These are phyloP conservation scores for Aplysina aerophoba DNA, from an alignment of 37 sponge, comb jelly and placozoan genomes.

Conservation along the genomic window DNA sequence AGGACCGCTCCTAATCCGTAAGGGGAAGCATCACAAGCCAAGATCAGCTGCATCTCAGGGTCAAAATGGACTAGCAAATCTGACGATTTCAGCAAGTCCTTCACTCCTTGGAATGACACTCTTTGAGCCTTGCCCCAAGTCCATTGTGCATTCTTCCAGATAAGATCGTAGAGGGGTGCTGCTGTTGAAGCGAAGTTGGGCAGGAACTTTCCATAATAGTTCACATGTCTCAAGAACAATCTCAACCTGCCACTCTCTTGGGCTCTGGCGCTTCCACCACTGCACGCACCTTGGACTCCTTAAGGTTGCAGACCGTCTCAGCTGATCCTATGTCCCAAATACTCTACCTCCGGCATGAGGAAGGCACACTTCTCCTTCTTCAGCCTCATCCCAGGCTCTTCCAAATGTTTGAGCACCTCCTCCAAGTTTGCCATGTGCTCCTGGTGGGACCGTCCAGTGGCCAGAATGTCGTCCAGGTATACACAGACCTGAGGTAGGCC, in stretches of 20 bases:
- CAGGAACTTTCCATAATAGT: constrained; percentile 34
- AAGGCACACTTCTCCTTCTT: background rate
- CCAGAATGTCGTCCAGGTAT: background rate
- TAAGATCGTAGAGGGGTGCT: constrained; percentile 7
- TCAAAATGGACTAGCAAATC: constrained; percentile 21
- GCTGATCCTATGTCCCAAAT: background rate
- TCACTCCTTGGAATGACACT: background rate
- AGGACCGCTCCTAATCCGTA: constrained; percentile 39
- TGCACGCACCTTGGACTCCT: background rate
- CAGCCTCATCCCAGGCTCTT: background rate
- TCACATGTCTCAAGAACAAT: background rate
- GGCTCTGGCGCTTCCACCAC: constrained; percentile 11
- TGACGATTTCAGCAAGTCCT: background rate
- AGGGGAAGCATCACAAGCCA: constrained; percentile 29
- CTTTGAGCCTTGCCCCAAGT: background rate
- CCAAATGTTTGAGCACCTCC: background rate
- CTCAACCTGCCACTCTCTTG: background rate
- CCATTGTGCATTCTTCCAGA: background rate
- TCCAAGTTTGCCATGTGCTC: no score
- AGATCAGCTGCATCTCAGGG: background rate
- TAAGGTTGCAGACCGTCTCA: constrained; percentile 8
- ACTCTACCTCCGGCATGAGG: background rate
- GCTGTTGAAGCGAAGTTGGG: background rate
- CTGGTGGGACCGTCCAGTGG: background rate
- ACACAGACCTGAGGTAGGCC: background rate